Evolutionary conservation across 2,888 invertebrate genomes (phyloP).

Genomic region (Leptinotarsa haldemani): DNA sequence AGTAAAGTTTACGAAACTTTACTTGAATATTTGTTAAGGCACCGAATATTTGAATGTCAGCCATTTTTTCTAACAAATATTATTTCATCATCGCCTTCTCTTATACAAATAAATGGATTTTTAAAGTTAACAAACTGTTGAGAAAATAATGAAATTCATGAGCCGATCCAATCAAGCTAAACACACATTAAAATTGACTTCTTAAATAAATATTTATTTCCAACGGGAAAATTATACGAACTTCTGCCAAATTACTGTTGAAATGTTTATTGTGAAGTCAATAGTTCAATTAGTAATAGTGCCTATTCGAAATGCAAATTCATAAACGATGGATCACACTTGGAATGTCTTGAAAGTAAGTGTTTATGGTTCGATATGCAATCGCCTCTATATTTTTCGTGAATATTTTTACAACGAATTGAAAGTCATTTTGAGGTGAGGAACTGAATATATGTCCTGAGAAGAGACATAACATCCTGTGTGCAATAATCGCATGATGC

Average conservation of each 20-base stretch:
- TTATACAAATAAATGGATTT: background rate
- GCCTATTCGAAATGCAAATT: background rate
- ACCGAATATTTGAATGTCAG: background rate
- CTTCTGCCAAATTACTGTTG: slow-evolving; percentile 1
- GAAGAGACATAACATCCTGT: too few species aligned
- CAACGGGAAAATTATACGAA: background rate
- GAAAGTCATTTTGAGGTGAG: background rate
- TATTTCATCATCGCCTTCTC: background rate
- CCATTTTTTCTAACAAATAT: background rate
- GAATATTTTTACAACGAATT: slow-evolving; percentile 1
- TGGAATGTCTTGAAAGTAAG: background rate
- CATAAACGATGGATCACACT: background rate
- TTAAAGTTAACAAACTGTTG: background rate
- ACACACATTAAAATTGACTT: background rate
- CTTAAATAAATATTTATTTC: slow-evolving; percentile 7
- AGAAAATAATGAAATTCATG: background rate
- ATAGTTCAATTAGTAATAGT: slow-evolving; percentile 1
- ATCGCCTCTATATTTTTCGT: background rate
- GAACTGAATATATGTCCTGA: too few species aligned
- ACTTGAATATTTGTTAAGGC: background rate
- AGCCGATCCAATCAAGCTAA: background rate
- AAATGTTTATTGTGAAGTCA: slow-evolving; percentile 6
- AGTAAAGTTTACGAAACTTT: background rate
- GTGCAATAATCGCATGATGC: too few species aligned
- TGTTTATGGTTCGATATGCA: background rate